These are phyloP conservation scores for Smutsia gigantea DNA, from an alignment of 2,797 vertebrate genomes.

Conservation along the genomic window DNA sequence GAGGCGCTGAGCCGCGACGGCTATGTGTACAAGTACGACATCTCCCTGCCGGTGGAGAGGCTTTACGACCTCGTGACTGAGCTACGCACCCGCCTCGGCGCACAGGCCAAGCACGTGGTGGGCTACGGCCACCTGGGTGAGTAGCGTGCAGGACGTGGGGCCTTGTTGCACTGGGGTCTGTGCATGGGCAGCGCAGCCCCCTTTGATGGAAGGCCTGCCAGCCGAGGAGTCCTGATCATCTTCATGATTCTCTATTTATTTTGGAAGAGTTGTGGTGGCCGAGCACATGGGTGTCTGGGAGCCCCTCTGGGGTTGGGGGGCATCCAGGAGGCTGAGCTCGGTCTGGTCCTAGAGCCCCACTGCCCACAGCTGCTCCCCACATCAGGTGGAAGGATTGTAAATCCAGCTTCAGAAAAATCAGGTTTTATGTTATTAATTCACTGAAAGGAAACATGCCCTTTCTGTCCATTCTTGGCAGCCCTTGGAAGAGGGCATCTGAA, in stretches of 20 bases:
- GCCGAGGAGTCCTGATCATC: background rate
- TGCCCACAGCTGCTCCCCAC: too few species aligned
- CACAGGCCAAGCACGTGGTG: conserved; percentile 91
- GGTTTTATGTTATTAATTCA: background rate
- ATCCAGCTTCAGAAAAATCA: background rate
- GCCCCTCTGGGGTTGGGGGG: too few species aligned
- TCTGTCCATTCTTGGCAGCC: background rate
- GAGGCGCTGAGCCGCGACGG: conserved; percentile 94
- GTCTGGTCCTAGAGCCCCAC: too few species aligned
- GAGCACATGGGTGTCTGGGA: too few species aligned
- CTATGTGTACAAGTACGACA: conserved; percentile 95
- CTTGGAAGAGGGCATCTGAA: background rate
- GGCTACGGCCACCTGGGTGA: conserved; percentile 97
- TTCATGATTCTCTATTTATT: too few species aligned
- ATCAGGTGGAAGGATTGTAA: background rate
- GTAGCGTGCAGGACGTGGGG: conserved; percentile 50
- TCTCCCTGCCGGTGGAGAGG: conserved; percentile 93
- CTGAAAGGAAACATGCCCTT: background rate
- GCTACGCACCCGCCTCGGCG: conserved; percentile 89
- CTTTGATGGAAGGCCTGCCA: too few species aligned
- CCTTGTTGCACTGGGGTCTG: too few species aligned
- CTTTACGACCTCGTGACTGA: conserved; percentile 94
- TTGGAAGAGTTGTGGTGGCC: background rate
- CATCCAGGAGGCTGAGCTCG: too few species aligned
- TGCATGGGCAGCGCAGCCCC: too few species aligned